Evolutionary conservation across 2,888 invertebrate species (phyloP).

Genomic region (Holacanthella duospinosa): DNA sequence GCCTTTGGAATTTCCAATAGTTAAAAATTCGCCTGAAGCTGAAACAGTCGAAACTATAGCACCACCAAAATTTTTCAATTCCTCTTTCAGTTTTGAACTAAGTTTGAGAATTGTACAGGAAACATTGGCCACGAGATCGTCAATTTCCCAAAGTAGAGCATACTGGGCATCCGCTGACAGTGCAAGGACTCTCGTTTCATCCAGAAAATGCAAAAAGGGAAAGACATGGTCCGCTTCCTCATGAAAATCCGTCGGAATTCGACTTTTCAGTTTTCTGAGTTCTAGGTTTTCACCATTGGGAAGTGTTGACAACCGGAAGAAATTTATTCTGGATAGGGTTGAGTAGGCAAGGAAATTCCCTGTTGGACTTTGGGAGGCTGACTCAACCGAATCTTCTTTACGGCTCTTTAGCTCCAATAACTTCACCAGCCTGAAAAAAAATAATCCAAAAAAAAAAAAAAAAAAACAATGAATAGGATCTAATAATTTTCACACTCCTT

Average conservation of each 20-base stretch:
- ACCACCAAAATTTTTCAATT: constrained; percentile 9
- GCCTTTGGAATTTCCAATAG: constrained; percentile 13
- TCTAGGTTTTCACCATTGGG: neutral
- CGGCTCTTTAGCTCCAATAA: constrained; percentile 27
- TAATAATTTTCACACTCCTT: too few relatives aligned
- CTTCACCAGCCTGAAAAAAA: constrained; percentile 25
- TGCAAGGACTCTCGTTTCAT: constrained; percentile 14
- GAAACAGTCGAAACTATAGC: constrained; percentile 13
- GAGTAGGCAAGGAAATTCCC: constrained; percentile 25
- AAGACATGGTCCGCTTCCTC: constrained; percentile 8
- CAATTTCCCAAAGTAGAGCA: constrained; percentile 13
- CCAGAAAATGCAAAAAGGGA: constrained; percentile 16
- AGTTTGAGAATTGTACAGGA: neutral
- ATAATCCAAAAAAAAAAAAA: constrained; percentile 6
- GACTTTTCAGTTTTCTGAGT: neutral
- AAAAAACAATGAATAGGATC: neutral
- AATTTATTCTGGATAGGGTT: constrained; percentile 14
- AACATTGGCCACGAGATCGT: neutral
- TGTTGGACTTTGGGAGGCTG: constrained; percentile 19
- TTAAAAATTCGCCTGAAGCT: constrained; percentile 10
- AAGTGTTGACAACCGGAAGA: constrained; percentile 15
- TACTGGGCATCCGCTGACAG: constrained; percentile 19
- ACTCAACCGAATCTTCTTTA: constrained; percentile 17
- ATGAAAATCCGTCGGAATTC: neutral
- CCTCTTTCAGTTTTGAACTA: constrained; percentile 14